Base-by-base conservation (phyloP, 2,888 invertebrate genomes). In the Leptinotarsa haldemani region DNA sequence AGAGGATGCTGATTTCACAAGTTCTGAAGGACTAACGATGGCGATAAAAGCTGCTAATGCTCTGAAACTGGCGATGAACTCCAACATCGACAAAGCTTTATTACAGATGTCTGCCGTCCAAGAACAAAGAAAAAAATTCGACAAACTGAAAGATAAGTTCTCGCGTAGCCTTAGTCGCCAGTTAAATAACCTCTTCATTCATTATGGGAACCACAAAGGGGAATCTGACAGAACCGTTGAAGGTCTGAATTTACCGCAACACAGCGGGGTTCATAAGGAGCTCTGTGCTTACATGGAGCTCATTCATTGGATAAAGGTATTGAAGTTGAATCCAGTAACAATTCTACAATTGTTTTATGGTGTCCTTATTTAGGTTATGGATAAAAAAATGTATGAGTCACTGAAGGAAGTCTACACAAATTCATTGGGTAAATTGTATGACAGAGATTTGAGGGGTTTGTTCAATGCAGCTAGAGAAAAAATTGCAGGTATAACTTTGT, bases 171-270 rank as follows among this genome's bases (percentile, higher is more conserved):
- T 98, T 70, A 94, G 95, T 75, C 92, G 97, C 22, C 97, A 98
- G 87, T 90, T 99, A 68, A 97, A 97, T 86, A 98, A 98, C 89
- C 90, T 97, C 69, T 97, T 99, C 81, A 96, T 97, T 83, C 97
- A 98, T 88, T 92, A 97, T 89, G 97, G 92, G 69, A 91, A 91
- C 86, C 90, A 95, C 85, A 89, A 92, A 75, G 93, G 93, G 0
- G 94, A 94, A 81, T 88, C 89, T 20, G 86, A 90, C 75, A 88
- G 88, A 77, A 86, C 82, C 69, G 82, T 87, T 2, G 88, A 88
- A 74, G 92, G 92, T 58, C 88, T 82, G 53, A 90, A 91, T 47
- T 88, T 97, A 79, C 94, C 95, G 0, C 93, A 93, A 80, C 94
- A 96, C 84, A 90, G 91, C 78, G 90, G 91, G 65, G 94, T 96